Evolutionary conservation across 1,140 invertebrate species (phyloP).

Genomic region (Aphelenchoides avenae): DNA sequence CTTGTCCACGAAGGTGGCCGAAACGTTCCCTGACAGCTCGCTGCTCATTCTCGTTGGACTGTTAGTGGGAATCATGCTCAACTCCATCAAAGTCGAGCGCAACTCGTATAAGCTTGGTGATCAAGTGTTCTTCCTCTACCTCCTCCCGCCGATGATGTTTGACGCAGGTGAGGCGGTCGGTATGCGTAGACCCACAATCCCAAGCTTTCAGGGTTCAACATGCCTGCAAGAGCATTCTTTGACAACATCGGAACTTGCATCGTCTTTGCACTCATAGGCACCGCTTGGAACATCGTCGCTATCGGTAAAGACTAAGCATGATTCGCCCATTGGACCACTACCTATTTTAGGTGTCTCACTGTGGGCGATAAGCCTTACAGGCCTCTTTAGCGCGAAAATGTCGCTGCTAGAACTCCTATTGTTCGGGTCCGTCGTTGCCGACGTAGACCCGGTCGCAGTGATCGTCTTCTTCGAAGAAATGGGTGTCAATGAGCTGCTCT

Average conservation of each 20-base stretch:
- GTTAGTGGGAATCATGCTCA: slow-evolving; percentile 14
- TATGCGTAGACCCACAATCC: not conserved
- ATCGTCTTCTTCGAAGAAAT: slow-evolving; percentile 76
- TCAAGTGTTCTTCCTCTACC: slow-evolving; percentile 43
- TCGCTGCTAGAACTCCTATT: slow-evolving; percentile 81
- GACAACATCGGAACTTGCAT: slow-evolving; percentile 43
- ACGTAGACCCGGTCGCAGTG: not conserved
- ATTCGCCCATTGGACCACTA: not conserved
- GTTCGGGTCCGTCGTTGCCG: slow-evolving; percentile 62
- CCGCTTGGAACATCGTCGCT: slow-evolving; percentile 39
- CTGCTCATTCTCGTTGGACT: slow-evolving; percentile 22
- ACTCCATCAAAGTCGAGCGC: slow-evolving; percentile 5
- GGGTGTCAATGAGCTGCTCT: slow-evolving; percentile 87
- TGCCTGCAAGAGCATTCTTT: slow-evolving; percentile 46
- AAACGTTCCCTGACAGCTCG: slow-evolving; percentile 17
- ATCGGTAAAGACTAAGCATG: slow-evolving; percentile 24
- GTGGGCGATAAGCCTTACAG: no score
- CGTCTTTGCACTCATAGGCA: slow-evolving; percentile 40
- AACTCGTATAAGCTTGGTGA: slow-evolving; percentile 17
- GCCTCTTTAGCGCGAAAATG: slow-evolving; percentile 26
- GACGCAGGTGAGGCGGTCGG: slow-evolving; percentile 60
- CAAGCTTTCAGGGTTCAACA: slow-evolving; percentile 41
- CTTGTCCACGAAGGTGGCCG: no score
- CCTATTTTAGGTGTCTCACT: no score
- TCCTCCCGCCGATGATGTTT: slow-evolving; percentile 61